Base-by-base conservation (phyloP, 2,797 vertebrate species). In the Toxotes lorentzi region DNA sequence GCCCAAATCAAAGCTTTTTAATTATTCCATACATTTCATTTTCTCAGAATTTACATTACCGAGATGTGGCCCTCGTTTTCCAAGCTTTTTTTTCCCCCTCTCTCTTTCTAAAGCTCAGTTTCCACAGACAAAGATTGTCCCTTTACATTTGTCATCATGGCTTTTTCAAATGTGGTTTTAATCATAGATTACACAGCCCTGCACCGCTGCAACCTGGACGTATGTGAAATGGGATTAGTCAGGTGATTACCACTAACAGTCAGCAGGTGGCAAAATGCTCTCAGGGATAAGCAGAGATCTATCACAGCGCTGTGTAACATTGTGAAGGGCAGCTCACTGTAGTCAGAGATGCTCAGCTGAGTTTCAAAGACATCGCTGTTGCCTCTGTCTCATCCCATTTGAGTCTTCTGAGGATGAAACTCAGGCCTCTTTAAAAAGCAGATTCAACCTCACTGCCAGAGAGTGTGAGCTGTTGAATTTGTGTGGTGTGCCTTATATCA, bases 191-290 rank as follows among this genome's bases (percentile, higher is more conserved):
- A 1, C 24, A 0, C 13, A 17, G 12, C 30, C 21, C 53, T 12
- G 13, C 40, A 9, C 21, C 0, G 1, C 11, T 32, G 27, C 51
- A 43, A 21, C 24, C 30, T 47, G 24, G 9, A 27, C 57, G 38
- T 0, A 21, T 60, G 53, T 27, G 19, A 24, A 47, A 45, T 21
- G 51, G 17, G 35, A 73, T 73, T 27, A 40, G 76, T 82, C 70
- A 80, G 93, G 93, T 91, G 89, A 92, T 94, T 91, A 81, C 93
- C 79, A 38, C 35, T 23, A 84, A 51, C 86, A 79, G 93, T 90
- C 95, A 94, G 93, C 84, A 95, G 95, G 91, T 91, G 94, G 94
- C 94, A 95, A 95, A 95, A 74, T 30, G 86, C 86, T 92, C 91
- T 92, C 91, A 92, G 86, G 87, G 82, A 92, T 91, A 68, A 41